Base-by-base conservation (phyloP, 1,140 invertebrate species). In the Drosophila lacteicornis region DNA sequence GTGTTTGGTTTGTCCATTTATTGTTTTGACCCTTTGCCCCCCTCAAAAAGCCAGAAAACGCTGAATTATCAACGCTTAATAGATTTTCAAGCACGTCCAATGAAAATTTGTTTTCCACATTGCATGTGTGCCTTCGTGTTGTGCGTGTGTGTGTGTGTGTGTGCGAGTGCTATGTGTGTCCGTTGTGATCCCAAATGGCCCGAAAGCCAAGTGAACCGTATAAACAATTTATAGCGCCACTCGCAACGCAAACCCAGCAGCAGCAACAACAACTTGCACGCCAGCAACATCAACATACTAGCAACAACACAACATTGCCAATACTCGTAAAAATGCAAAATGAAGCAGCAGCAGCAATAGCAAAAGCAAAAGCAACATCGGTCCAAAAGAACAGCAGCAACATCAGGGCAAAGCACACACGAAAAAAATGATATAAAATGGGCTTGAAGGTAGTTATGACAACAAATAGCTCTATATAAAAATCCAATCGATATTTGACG, bases 151-250 rank as follows among this genome's bases (percentile, higher is more conserved):
- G 19, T 1, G 55, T 19, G 19, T 1, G 19, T 1, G 1, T 19
- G 19, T 53, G 55, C 49, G 63, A 59, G 59, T 25, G 57, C 40
- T 59, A n/a, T 42, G n/a, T 51, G 27, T 51, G 49, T 51, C 27
- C n/a, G 65, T 55, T 74, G 65, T 88, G 84, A 88, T 88, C 84
- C 84, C 80, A 79, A 90, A 90, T 88, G 84, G 84, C 84, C 84
- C 85, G 58, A 88, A 88, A 88, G 84, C 85, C 84, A 88, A 88
- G 85, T 88, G 84, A 88, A 88, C 68, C 84, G 85, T 81, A 88
- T 88, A 88, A 88, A 90, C 84, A 88, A 88, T 88, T 88, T 88
- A 88, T 88, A 75, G 84, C 69, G 69, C 78, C 65, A 83, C 82
- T 80, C 82, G 78, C 82, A 62, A 61, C 82, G 78, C 82, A 62